Evolutionary conservation across 2,888 invertebrate species (phyloP).

Genomic region (Acanthosepion lycidas): DNA sequence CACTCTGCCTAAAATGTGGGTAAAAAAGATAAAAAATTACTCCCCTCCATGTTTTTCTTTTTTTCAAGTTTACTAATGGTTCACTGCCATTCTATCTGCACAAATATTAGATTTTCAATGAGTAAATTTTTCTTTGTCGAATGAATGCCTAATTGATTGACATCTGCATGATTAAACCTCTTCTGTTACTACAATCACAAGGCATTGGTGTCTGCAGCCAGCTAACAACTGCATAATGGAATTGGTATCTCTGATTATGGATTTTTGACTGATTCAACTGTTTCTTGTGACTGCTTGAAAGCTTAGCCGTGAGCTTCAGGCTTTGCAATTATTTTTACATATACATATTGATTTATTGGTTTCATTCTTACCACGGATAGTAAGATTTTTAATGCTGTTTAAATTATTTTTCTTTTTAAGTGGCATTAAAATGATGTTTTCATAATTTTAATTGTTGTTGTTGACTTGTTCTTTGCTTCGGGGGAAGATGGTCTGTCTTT

Average conservation of each 20-base stretch:
- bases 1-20: too few relatives aligned
- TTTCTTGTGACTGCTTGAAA: not conserved
- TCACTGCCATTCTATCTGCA: not conserved
- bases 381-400: too few relatives aligned
- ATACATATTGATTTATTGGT: not conserved
- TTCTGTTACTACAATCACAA: not conserved
- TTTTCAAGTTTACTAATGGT: not conserved
- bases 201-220: not conserved
- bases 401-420: too few relatives aligned
- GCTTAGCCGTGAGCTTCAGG: not conserved
- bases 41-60: too few relatives aligned
- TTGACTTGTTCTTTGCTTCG: too few relatives aligned
- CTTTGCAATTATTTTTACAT: not conserved
- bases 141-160: not conserved
- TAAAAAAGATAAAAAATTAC: too few relatives aligned
- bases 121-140: not conserved
- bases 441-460: too few relatives aligned
- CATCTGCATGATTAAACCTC: not conserved
- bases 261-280: constrained; percentile 9
- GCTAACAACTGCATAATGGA: not conserved
- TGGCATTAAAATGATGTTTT: too few relatives aligned
- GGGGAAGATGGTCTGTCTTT: too few relatives aligned
- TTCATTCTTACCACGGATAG: too few relatives aligned
- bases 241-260: constrained; percentile 20
- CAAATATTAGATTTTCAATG: not conserved